Evolutionary conservation across 2,113 vertebrate genomes (phyloP), one percentile per base, ranked within the genome.

Genomic region (Chamaetylas fuelleborni): DNA sequence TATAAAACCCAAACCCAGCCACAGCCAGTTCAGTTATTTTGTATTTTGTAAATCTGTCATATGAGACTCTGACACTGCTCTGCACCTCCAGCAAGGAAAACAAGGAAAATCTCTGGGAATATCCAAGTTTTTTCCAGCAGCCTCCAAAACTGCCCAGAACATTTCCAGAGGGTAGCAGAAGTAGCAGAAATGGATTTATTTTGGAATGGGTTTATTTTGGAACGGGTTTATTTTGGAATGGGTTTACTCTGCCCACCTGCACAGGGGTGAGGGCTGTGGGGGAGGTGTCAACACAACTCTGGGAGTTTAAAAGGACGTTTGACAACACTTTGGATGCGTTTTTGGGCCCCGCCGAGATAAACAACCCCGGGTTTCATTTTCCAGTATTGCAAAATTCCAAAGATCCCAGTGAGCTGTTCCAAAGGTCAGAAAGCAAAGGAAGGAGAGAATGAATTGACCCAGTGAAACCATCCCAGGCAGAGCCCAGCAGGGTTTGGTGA

Each of bases 361-460:
- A 90, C 78, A 40, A 72, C 40, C 16, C 69, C 4, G 62, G 17
- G 22, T 29, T 79, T 72, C 61, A 15, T 17, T 51, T 69, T 54
- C 45, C 6, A 74, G 53, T 18, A 74, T 26, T 91, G 90, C 92
- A 94, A 77, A 95, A 95, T n/a, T n/a, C 2, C 0, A 45, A 61
- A 80, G 81, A 72, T 47, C 66, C 11, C 1, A 90, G 67, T 3
- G 31, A 85, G 94, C 42, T 58, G 16, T 86, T 94, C 51, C 58
- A 83, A 69, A 97, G 92, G 93, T 92, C 85, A 86, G 19, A 40
- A 82, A 90, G 74, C 23, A 23, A n/a, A 31, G 54, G 57, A 91
- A 94, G 93, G 66, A 86, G 87, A 66, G 72, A 66, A 62, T 81
- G 28, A 73, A 58, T 72, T 85, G 78, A 69, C 33, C 62, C 91